These are phyloP conservation scores for Neomonachus schauinslandi DNA, from an alignment of 2,113 vertebrate species.

Conservation along the genomic window DNA sequence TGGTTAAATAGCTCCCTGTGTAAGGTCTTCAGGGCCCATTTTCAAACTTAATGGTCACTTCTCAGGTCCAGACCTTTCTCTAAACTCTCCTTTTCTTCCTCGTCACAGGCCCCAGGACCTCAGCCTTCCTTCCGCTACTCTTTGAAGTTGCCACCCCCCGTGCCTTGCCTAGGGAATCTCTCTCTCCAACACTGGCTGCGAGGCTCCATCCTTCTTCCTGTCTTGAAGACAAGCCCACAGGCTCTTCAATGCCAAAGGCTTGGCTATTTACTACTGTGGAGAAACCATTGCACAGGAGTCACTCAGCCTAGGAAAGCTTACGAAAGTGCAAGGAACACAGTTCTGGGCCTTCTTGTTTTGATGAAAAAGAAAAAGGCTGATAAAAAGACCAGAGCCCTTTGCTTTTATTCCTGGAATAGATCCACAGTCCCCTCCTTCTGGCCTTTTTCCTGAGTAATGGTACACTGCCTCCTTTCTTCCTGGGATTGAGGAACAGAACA, in stretches of 20 bases:
- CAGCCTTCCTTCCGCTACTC: neutral
- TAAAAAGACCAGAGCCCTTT: neutral
- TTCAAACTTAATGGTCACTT: neutral
- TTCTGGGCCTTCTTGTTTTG: neutral
- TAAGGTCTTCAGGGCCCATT: neutral
- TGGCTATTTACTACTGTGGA: neutral
- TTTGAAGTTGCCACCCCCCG: neutral
- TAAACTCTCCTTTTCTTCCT: neutral
- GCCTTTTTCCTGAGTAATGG: neutral
- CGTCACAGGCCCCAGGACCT: neutral
- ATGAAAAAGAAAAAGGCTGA: neutral
- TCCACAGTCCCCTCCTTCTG: neutral
- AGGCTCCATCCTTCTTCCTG: neutral
- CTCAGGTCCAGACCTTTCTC: neutral
- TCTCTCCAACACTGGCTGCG: neutral
- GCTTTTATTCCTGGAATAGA: neutral
- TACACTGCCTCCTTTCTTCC: neutral
- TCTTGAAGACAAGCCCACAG: neutral
- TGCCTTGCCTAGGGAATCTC: neutral
- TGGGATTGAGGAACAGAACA: neutral
- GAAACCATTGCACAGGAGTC: neutral
- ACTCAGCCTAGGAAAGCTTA: neutral
- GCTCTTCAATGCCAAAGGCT: neutral
- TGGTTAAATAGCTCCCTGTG: neutral
- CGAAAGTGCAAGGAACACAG: too few relatives aligned